Evolutionary conservation across 1,140 invertebrate species (phyloP).

Genomic region (Panonychus citri): DNA sequence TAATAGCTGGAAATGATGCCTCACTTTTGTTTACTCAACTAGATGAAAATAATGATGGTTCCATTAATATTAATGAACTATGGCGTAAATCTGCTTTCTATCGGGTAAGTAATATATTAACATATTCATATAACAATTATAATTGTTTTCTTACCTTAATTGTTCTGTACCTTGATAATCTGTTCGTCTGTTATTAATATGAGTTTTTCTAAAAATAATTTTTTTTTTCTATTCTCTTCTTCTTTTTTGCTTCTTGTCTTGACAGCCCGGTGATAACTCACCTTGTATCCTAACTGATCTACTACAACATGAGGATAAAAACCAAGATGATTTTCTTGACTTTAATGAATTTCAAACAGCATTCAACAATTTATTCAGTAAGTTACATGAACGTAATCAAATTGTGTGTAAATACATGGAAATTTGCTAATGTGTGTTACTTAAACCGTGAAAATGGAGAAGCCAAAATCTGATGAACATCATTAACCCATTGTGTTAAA

Average conservation of each 20-base stretch:
- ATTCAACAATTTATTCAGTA: constrained; percentile 11
- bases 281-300: constrained; percentile 11
- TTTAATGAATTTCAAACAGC: constrained; percentile 11
- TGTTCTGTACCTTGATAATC: not conserved
- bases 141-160: not conserved
- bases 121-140: not conserved
- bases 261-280: not conserved
- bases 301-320: constrained; percentile 11
- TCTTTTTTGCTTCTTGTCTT: not conserved
- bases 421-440: no score
- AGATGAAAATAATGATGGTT: constrained; percentile 9
- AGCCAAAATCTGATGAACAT: no score
- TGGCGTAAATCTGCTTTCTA: constrained; percentile 10
- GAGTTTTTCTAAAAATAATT: no score
- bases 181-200: not conserved
- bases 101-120: constrained; percentile 2
- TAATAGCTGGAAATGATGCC: constrained; percentile 6
- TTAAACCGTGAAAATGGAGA: no score
- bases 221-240: not conserved
- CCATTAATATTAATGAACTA: constrained; percentile 11
- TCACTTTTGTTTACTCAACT: constrained; percentile 8
- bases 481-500: no score
- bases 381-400: no score
- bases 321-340: constrained; percentile 10
- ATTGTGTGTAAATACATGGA: no score